Evolutionary conservation across 2,888 invertebrate species (phyloP).

Genomic region (Coenonympha glycerion): DNA sequence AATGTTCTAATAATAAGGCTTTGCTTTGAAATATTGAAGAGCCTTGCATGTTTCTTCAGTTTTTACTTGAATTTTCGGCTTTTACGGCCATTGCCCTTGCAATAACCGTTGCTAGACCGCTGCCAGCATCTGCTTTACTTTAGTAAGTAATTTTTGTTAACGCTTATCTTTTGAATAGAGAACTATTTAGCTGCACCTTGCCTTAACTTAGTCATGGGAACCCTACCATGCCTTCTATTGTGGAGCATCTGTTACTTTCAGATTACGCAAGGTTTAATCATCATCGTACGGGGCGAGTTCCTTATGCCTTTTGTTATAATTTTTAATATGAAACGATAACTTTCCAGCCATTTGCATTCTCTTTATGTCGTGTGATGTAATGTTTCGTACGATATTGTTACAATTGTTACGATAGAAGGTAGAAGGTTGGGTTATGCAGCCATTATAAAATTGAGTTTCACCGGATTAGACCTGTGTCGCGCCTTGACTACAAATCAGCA

Average conservation of each 20-base stretch:
- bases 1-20: no score
- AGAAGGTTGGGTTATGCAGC: constrained; percentile 23
- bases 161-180: no score
- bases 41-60: no score
- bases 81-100: no score
- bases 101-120: no score
- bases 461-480: constrained; percentile 15
- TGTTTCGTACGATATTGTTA: constrained; percentile 14
- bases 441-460: constrained; percentile 20
- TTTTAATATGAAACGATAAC: constrained; percentile 24
- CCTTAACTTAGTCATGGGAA: not conserved
- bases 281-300: constrained; percentile 6
- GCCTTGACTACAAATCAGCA: constrained; percentile 20
- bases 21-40: no score
- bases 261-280: constrained; percentile 7
- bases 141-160: no score
- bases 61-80: no score
- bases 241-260: not conserved
- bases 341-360: constrained; percentile 26
- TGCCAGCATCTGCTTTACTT: no score
- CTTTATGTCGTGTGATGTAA: constrained; percentile 26
- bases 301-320: constrained; percentile 15
- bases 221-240: not conserved
- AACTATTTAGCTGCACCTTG: no score
- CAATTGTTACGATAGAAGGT: constrained; percentile 18